phyloP scores from a whole-genome alignment of 2,113 vertebrate genomes.

The Andinoacara biseriatus region DNA sequence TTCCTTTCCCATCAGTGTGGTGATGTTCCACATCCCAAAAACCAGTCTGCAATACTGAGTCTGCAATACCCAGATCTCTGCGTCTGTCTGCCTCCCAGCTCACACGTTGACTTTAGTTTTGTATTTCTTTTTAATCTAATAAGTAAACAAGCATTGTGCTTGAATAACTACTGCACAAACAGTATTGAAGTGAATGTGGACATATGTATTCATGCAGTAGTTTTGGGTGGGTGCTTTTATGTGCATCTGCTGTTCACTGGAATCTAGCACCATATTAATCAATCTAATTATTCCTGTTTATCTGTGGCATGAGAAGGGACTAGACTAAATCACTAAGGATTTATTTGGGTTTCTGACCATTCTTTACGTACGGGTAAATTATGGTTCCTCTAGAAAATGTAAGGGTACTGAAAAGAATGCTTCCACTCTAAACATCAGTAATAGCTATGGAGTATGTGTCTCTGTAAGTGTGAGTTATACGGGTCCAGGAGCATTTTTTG shows the following conservation, averaged over 20 bases:
- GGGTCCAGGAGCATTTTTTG: slow-evolving; percentile 25
- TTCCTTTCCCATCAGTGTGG: no score
- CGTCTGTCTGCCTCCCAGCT: not conserved
- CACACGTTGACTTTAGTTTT: slow-evolving; percentile 26
- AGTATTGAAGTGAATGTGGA: slow-evolving; percentile 15
- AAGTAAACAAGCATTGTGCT: slow-evolving; percentile 5
- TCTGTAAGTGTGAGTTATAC: slow-evolving; percentile 8
- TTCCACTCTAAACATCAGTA: slow-evolving; percentile 58
- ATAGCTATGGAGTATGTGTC: slow-evolving; percentile 31
- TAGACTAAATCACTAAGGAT: slow-evolving; percentile 56
- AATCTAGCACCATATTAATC: slow-evolving; percentile 60
- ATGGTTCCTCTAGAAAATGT: slow-evolving; percentile 48
- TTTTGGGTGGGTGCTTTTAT: not conserved
- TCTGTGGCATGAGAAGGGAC: slow-evolving; percentile 71
- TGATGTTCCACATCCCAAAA: no score
- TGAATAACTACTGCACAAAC: not conserved
- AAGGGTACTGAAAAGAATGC: slow-evolving; percentile 67
- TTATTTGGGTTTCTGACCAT: slow-evolving; percentile 67
- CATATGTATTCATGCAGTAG: not conserved
- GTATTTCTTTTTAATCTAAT: not conserved
- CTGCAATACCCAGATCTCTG: not conserved
- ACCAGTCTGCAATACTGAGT: no score
- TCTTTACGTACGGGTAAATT: slow-evolving; percentile 69
- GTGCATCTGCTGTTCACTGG: slow-evolving; percentile 32
- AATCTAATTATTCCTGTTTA: slow-evolving; percentile 66